Percentiles rank a stretch among this genome's conserved stretches.
These are phyloP conservation scores for Scolanthus callimorphus DNA, from an alignment of 92 coral and sea anemone genomes.

Conservation along the genomic window DNA sequence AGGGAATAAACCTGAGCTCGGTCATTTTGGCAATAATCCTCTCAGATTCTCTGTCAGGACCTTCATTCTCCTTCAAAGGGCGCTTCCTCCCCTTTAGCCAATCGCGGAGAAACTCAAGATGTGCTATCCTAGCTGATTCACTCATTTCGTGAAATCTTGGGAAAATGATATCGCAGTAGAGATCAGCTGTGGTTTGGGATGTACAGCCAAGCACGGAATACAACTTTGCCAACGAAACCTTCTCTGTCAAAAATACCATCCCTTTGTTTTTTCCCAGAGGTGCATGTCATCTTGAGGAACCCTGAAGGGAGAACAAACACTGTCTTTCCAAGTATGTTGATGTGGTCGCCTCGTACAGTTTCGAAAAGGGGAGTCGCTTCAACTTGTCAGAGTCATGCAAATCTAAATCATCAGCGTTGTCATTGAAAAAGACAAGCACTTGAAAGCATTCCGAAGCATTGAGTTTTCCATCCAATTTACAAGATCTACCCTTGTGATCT, in stretches of 20 bases:
- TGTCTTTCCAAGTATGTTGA: not conserved
- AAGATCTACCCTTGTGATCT: constrained; percentile 9
- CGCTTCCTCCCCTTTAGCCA: not conserved
- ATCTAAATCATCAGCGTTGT: not conserved
- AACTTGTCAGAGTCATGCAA: not conserved
- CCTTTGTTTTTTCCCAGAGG: constrained; percentile 19
- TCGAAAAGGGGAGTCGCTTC: constrained; percentile 42
- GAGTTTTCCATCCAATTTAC: not conserved
- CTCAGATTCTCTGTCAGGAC: not conserved
- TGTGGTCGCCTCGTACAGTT: constrained; percentile 26
- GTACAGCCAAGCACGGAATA: constrained; percentile 35
- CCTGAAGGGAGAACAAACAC: constrained; percentile 20
- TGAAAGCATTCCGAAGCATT: not conserved
- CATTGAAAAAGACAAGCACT: constrained; percentile 40
- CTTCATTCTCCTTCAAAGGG: not conserved
- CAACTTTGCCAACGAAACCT: constrained; percentile 2
- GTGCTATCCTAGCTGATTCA: constrained; percentile 18
- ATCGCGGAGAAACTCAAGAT: constrained; percentile 13
- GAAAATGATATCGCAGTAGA: constrained; percentile 55
- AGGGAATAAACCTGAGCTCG: constrained; percentile 24
- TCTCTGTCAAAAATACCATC: constrained; percentile 32
- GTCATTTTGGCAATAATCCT: constrained; percentile 6
- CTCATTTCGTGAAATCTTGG: constrained; percentile 12
- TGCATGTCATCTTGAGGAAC: too few relatives aligned
- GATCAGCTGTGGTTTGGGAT: constrained; percentile 25